Evolutionary conservation across 1,140 invertebrate genomes (phyloP).

Genomic region (Bombus huntii): DNA sequence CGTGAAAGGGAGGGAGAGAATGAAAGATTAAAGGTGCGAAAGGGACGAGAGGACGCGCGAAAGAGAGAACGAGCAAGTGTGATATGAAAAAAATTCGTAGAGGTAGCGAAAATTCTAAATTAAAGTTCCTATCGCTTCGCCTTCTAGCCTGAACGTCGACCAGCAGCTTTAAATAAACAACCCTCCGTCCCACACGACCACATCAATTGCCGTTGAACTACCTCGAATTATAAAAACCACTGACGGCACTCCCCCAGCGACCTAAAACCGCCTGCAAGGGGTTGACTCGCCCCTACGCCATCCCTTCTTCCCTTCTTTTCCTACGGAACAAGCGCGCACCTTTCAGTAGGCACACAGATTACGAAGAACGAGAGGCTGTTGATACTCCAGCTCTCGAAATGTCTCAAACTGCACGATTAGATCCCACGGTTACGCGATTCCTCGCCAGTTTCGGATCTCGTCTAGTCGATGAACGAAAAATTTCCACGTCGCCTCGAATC

Average conservation of each 20-base stretch:
- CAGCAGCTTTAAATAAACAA: conserved; percentile 34
- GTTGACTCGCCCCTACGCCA: conserved; percentile 5
- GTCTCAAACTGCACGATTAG: background rate
- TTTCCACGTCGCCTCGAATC: conserved; percentile 24
- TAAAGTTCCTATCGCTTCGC: conserved; percentile 57
- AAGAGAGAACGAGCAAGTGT: background rate
- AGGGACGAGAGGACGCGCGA: background rate
- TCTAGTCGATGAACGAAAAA: conserved; percentile 15
- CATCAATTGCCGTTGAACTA: conserved; percentile 51
- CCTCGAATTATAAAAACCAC: conserved; percentile 54
- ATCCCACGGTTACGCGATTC: background rate
- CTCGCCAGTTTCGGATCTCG: conserved; percentile 33
- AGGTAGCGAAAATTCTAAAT: conserved; percentile 55
- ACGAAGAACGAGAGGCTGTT: conserved; percentile 69
- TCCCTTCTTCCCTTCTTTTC: background rate
- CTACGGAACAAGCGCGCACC: no score
- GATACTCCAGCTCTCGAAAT: conserved; percentile 76
- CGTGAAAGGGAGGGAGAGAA: background rate
- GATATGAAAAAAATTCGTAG: conserved; percentile 33
- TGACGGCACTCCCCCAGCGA: conserved; percentile 40
- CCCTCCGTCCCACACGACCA: conserved; percentile 4
- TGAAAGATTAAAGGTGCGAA: background rate
- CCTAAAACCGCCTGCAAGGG: conserved; percentile 39
- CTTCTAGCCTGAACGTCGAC: conserved; percentile 49
- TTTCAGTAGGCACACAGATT: conserved; percentile 5